Evolutionary conservation across 1,140 invertebrate species (phyloP), one percentile per base, ranked within the genome.

Genomic region (Drosophila teissieri): DNA sequence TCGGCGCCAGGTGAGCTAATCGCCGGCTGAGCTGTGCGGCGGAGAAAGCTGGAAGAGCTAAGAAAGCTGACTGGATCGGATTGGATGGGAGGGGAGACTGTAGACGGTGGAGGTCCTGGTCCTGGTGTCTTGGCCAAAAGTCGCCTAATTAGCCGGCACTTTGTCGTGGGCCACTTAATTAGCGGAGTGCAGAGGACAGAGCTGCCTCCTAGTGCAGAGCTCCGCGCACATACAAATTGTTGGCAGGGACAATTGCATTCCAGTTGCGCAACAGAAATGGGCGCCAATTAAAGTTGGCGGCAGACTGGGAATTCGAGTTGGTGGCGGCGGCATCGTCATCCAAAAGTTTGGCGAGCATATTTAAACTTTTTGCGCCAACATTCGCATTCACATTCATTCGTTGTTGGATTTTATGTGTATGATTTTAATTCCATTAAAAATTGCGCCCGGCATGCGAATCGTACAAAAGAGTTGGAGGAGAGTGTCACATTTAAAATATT

Each of bases 341-440:
- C 69, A 70, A 83, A 90, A 90, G 58, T 82, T 82, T 67, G 37
- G 61, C 67, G 40, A 73, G 82, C 70, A 83, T 83, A 86, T 88
- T 82, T 76, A 90, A 90, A 90, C 86, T 90, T 90, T 85, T 78
- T 73, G 53, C 52, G 60, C 44, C 64, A 65, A 42, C 49, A 42
- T n/a, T n/a, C n/a, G n/a, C n/a, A n/a, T n/a, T n/a, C n/a, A n/a
- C n/a, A n/a, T 45, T 51, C 19, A 19, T 45, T 51, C 40, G 45
- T 61, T 73, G 62, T 60, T 44, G 49, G 36, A 48, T 63, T 82
- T 76, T 82, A 75, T 80, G 73, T 78, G 79, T 68, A 70, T 80
- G 79, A 80, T 84, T 88, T 88, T 89, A 88, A 88, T 88, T 88
- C 84, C 84, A 84, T 88, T 88, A 89, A 83, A 86, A 84, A 75